Evolutionary conservation across 2,888 invertebrate genomes (phyloP), one percentile per base, ranked within the genome.

Genomic region (Limnephilus rhombicus): DNA sequence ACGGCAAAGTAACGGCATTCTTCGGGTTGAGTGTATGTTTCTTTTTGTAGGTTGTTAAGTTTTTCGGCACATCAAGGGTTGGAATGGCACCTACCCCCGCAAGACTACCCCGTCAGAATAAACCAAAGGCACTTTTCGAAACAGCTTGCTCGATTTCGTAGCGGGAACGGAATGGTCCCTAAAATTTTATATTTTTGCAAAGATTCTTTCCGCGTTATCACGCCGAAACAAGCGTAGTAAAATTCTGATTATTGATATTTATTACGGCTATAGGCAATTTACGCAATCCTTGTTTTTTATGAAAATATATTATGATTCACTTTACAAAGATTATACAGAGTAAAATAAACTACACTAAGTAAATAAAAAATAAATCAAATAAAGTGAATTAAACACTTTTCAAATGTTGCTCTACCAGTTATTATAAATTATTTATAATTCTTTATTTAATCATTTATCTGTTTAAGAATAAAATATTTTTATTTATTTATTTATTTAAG

Each of bases 1-100:
- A 89, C 88, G 88, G 37, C 24, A 89, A 89, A 31, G 88, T 89
- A 80, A 80, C 88, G 34, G 88, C 41, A 89, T 89, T 89, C 80
- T 34, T 80, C 41, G 88, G 53, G 87, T 53, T 89, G 80, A 34
- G 88, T 37, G 88, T 89, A 89, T 89, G 88, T 80, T 89, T 89
- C 88, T 89, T 89, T 89, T 89, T 89, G 88, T 89, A 31, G 88
- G 88, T 89, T 89, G 88, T 89, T 89, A 89, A 89, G 80, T 89
- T 89, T 87, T 89, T 89, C 80, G 37, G 80, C 80, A 89, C 88
- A 89, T 89, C 29, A 80, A 89, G 88, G 88, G 80, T 37, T 15
- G 80, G 80, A 53, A 83, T 83, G 29, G 34, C 24, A 34, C 80
- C 80, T 41, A 31, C 87, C 68, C 53, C 68, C 80, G n/a, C 68